Evolutionary conservation across 2,113 vertebrate species (phyloP), one percentile per base, ranked within the genome.

Genomic region (Boleophthalmus pectinirostris): DNA sequence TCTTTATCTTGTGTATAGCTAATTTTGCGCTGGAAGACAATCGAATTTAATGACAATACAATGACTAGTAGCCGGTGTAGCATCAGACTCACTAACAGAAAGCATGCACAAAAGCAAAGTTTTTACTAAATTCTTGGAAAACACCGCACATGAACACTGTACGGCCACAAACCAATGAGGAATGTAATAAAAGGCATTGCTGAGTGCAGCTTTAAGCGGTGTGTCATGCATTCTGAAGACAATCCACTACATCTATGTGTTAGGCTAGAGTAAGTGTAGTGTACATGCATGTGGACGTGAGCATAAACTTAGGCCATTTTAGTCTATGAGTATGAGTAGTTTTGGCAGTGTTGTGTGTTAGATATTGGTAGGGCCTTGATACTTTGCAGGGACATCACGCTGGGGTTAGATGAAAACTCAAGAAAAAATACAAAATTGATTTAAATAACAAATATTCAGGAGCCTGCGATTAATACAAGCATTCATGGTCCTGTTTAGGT

Each of bases 251-350:
- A 77, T 75, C 38, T 10, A 23, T 73, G n/a, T 7, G 64, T 82
- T 29, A 82, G 69, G 14, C 6, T 85, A 84, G 64, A 78, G 3
- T 4, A 75, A 25, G 8, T 56, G 58, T 85, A 72, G 35, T 56
- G 54, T 84, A 70, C 65, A 68, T 90, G 78, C 80, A 88, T 85
- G 85, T 71, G 49, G 69, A 71, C 68, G 73, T 85, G 12, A 80
- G 54, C 29, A 12, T 82, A 53, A 47, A 66, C n/a, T 56, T 82
- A 80, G 65, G 49, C 12, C 49, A 66, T 68, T 76, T 1, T 82
- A 79, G 71, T 76, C 11, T 58, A 25, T 25, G 20, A 58, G 20
- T 77, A 29, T 67, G 47, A 69, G 72, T 82, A 79, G 79, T 72
- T 14, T 64, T 35, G 33, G 33, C 33, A 64, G 61, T 64, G 38